Percentiles rank a stretch among this genome's conserved stretches.
These are phyloP conservation scores for Marmota monax DNA, from an alignment of 2,113 vertebrate genomes.

Conservation along the genomic window DNA sequence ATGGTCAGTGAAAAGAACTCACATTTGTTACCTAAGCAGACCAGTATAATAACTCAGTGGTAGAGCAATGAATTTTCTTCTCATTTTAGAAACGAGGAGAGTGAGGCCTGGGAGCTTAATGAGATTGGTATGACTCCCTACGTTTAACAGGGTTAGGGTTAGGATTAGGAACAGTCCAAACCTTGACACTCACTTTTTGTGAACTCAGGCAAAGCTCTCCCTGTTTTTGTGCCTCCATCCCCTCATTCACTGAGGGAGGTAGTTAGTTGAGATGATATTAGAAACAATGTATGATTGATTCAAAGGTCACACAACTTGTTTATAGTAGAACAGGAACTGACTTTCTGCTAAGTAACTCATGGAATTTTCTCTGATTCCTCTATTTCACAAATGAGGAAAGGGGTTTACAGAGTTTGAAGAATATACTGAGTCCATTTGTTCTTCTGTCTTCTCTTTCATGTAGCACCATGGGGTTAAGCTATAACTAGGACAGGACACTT, in stretches of 20 bases:
- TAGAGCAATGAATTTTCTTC: neutral
- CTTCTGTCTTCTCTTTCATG: neutral
- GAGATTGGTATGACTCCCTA: neutral
- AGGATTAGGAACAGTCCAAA: neutral
- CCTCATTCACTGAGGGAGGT: neutral
- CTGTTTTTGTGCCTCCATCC: neutral
- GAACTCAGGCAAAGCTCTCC: neutral
- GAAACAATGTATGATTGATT: neutral
- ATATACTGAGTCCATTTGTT: neutral
- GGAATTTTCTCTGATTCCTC: neutral
- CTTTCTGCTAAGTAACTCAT: neutral
- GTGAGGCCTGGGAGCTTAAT: neutral
- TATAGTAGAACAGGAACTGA: neutral
- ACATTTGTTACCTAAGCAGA: neutral
- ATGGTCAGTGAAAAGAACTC: neutral
- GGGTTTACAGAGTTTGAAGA: neutral
- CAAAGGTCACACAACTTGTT: neutral
- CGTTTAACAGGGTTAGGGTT: neutral
- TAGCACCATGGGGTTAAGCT: neutral
- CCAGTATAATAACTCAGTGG: neutral
- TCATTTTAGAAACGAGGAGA: conserved; percentile 34
- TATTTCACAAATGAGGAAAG: conserved; percentile 9
- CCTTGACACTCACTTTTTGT: neutral
- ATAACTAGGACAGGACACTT: neutral
- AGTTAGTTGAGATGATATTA: neutral